phyloP scores from a whole-genome alignment of 1,140 invertebrate species.

The Bombus pyrosoma region DNA sequence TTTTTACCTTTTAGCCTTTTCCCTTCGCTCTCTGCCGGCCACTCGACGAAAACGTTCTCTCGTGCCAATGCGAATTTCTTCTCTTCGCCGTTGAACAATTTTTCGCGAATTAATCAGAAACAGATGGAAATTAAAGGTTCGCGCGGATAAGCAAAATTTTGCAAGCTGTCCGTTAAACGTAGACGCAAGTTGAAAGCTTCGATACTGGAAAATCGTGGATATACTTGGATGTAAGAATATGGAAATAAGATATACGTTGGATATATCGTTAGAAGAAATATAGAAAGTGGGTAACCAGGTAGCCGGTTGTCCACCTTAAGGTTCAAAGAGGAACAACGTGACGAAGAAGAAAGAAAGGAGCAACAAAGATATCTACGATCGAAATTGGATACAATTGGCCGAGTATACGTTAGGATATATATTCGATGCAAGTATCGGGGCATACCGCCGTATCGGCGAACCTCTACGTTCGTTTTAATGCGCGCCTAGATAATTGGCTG shows the following conservation, averaged over 20 bases:
- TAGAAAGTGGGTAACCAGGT: background rate
- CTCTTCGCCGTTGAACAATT: background rate
- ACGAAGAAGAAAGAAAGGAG: background rate
- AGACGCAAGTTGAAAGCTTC: too few species aligned
- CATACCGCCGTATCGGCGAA: constrained; percentile 20
- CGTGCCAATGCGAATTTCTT: background rate
- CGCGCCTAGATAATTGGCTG: constrained; percentile 65
- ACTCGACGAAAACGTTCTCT: background rate
- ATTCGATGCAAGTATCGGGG: constrained; percentile 33
- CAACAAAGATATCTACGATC: background rate
- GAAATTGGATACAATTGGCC: constrained; percentile 45
- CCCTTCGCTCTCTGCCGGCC: background rate
- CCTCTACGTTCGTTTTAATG: constrained; percentile 65
- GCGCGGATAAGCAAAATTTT: too few species aligned
- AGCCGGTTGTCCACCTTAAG: too few species aligned
- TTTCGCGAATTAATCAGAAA: background rate
- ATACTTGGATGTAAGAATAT: too few species aligned
- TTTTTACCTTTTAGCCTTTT: background rate
- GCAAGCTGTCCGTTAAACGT: too few species aligned
- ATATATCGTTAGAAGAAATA: too few species aligned
- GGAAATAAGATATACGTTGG: too few species aligned
- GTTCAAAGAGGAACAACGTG: fast-evolving
- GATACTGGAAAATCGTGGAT: too few species aligned
- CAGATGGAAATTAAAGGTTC: too few species aligned
- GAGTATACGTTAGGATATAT: constrained; percentile 1